Evolutionary conservation across 2,888 invertebrate species (phyloP), one percentile per base, ranked within the genome.

Genomic region (Mythimna albipuncta): DNA sequence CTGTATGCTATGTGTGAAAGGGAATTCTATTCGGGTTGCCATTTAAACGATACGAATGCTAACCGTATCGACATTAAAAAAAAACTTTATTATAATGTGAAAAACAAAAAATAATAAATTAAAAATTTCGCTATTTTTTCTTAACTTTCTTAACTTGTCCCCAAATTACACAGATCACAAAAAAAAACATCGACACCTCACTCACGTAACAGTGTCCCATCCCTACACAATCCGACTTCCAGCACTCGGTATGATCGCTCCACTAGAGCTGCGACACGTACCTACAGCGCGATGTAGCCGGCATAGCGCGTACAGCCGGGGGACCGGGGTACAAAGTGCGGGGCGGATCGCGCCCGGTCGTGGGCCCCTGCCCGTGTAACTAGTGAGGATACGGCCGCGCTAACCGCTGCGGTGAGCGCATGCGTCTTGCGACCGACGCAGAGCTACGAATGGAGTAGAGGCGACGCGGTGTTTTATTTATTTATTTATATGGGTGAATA

Each of bases 321-420:
- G 69, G 58, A 16, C 62, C 66, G 66, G 61, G 57, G 74, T 54
- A 74, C 76, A 74, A 74, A 52, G 68, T 68, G 74, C 76, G 74
- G 76, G 68, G 68, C 76, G 59, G 50, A 75, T 79, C 75, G 77
- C 75, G 75, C 79, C 77, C 71, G 88, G 82, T 74, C 81, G 85
- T 75, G 75, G 79, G 81, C 83, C 71, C 79, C 77, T 61, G 61
- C 41, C 41, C 41, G 65, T 75, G 78, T 81, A 77, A 79, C 81
- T 82, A 78, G 82, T 77, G 77, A 73, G 68, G 83, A 84, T 85
- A 84, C 83, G 85, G 78, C 81, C 87, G 87, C 83, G 85, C 88
- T 89, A 90, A 90, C 91, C 92, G 88, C 90, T 86, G 85, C 84
- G 88, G 87, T 81, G 74, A 75, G 85, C 93, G 93, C 93, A 90